These are phyloP conservation scores for Procavia capensis DNA, from an alignment of 2,113 vertebrate species.

Conservation along the genomic window DNA sequence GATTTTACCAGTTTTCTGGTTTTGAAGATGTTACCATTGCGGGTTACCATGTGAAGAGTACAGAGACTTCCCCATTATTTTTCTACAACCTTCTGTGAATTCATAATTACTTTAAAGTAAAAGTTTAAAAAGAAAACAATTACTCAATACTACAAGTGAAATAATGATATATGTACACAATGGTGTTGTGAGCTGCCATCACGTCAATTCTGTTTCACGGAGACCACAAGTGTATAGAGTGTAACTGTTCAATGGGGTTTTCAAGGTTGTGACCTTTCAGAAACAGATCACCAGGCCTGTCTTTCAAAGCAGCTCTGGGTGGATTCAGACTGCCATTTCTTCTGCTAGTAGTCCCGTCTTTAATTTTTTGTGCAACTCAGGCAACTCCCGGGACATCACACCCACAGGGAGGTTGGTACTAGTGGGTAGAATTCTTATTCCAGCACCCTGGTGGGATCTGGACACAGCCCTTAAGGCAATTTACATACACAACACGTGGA, in stretches of 20 bases:
- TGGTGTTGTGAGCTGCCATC: too few relatives aligned
- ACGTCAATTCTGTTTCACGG: too few relatives aligned
- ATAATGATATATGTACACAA: neutral
- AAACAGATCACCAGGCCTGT: too few relatives aligned
- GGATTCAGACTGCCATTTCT: too few relatives aligned
- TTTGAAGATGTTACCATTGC: neutral
- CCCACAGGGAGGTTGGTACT: neutral
- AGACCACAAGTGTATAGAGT: too few relatives aligned
- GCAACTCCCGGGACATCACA: too few relatives aligned
- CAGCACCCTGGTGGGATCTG: neutral
- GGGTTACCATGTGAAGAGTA: neutral
- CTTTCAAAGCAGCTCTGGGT: too few relatives aligned
- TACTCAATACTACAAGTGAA: neutral
- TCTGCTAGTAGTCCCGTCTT: too few relatives aligned
- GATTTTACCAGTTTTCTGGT: neutral
- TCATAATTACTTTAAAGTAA: constrained; percentile 27
- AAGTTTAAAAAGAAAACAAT: constrained; percentile 22
- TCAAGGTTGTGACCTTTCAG: too few relatives aligned
- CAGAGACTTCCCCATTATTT: neutral
- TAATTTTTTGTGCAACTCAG: too few relatives aligned
- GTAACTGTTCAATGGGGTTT: too few relatives aligned
- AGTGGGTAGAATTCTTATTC: neutral
- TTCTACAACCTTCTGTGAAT: neutral
- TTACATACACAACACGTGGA: neutral
- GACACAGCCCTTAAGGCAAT: neutral